phyloP scores from a whole-genome alignment of 2,113 vertebrate species.

The Saimiri boliviensis region DNA sequence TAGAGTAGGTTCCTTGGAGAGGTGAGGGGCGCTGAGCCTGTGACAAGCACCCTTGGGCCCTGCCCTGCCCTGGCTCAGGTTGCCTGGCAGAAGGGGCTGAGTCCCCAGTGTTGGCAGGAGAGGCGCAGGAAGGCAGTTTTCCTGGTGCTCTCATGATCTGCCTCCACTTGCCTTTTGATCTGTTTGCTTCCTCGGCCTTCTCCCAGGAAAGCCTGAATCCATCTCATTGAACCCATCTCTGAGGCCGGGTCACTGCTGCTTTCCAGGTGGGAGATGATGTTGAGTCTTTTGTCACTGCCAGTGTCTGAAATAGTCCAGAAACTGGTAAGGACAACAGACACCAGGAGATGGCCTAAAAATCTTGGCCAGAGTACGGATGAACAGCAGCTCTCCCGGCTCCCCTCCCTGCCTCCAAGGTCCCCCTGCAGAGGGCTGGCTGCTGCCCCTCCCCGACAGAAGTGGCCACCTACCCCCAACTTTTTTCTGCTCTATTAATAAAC shows the following conservation, averaged over 20 bases:
- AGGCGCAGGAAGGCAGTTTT: not conserved
- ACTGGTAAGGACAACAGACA: conserved; percentile 40
- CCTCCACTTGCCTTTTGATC: conserved; percentile 11
- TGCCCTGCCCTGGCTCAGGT: not conserved
- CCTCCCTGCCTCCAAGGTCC: not conserved
- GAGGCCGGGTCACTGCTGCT: not conserved
- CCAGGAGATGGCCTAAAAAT: conserved; percentile 33
- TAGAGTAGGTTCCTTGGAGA: not conserved
- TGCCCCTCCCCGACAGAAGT: not conserved
- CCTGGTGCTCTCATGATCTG: not conserved
- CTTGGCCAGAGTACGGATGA: not conserved
- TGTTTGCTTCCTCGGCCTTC: not conserved
- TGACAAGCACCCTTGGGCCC: not conserved
- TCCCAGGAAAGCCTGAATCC: conserved; percentile 12
- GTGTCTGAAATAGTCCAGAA: conserved; percentile 56
- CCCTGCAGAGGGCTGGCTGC: not conserved
- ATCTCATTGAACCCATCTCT: not conserved
- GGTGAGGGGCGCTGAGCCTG: not conserved
- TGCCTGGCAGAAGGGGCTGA: not conserved
- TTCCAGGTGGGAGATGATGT: conserved; percentile 29
- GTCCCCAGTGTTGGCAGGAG: not conserved
- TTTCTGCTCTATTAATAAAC: conserved; percentile 50
- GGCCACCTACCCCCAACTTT: not conserved
- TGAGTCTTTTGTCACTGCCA: not conserved
- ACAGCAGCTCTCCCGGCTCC: not conserved